Percentiles rank a stretch among this genome's conserved stretches.
Conservation (phyloP, 2,797 vertebrate species). For the Darevskia mixta region DNA sequence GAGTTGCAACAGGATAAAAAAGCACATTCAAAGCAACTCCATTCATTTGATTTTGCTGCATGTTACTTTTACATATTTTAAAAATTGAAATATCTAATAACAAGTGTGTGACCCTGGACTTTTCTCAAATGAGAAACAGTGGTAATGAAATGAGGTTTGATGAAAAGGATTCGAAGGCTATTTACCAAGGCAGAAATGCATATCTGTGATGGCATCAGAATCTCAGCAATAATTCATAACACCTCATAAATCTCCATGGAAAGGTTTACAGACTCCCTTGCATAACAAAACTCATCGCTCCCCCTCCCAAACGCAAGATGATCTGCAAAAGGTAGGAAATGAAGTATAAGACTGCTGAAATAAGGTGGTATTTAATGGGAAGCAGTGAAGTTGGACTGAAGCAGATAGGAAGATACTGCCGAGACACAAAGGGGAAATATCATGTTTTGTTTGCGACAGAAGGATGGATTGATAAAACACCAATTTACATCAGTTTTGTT, state of each 20-base stretch:
- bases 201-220: conserved; percentile 25
- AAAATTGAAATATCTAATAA: background rate
- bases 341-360: background rate
- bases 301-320: background rate
- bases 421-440: background rate
- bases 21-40: background rate
- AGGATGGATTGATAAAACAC: background rate
- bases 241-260: background rate
- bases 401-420: background rate
- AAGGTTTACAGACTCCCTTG: background rate
- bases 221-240: conserved; percentile 19
- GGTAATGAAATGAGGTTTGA: conserved; percentile 15
- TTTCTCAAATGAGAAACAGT: conserved; percentile 10
- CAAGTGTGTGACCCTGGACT: background rate
- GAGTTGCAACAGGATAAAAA: background rate
- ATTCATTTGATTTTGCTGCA: background rate
- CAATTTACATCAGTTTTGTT: background rate
- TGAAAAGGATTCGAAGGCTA: conserved; percentile 4
- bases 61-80: background rate
- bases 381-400: background rate
- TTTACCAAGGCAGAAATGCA: conserved; percentile 16
- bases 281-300: background rate
- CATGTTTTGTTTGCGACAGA: background rate
- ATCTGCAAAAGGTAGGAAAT: background rate
- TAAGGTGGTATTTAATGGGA: background rate